Evolutionary conservation across 1,140 invertebrate species (phyloP).

Genomic region (Ctenoplectra terminalis): DNA sequence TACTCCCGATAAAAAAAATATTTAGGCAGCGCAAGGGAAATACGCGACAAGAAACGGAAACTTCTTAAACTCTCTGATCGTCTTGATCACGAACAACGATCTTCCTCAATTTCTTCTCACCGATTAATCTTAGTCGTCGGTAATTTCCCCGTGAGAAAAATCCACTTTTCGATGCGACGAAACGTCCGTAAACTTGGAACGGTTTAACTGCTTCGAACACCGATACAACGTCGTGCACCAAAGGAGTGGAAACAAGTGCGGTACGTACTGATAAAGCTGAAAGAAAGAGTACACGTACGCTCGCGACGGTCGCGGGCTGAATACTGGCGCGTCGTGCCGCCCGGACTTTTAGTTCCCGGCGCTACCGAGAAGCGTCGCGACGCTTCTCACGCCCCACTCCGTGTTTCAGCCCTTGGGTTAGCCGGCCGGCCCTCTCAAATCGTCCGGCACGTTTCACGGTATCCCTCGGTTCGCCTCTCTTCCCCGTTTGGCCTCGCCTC

Average conservation of each 20-base stretch:
- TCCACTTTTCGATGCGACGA: not conserved
- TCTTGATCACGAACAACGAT: constrained; percentile 20
- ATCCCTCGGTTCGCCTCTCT: constrained; percentile 18
- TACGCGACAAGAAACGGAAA: too few species aligned
- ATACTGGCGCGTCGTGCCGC: constrained; percentile 79
- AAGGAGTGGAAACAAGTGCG: not conserved
- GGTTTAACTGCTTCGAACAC: not conserved
- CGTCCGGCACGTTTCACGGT: constrained; percentile 42
- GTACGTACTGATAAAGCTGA: constrained; percentile 34
- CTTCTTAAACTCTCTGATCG: too few species aligned
- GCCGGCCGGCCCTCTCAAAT: constrained; percentile 42
- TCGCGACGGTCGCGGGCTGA: constrained; percentile 81
- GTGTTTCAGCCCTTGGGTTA: constrained; percentile 38
- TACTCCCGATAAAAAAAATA: too few species aligned
- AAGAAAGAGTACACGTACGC: constrained; percentile 78
- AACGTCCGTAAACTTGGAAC: too few species aligned
- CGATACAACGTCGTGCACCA: not conserved
- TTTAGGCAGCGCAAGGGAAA: too few species aligned
- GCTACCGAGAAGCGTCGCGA: constrained; percentile 81
- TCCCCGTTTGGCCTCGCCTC: constrained; percentile 3
- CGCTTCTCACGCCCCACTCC: constrained; percentile 68
- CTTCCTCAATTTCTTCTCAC: not conserved
- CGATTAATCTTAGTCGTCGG: not conserved
- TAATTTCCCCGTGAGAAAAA: not conserved
- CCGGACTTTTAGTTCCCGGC: constrained; percentile 80